Evolutionary conservation across 2,113 vertebrate genomes (phyloP).

Genomic region (Oncorhynchus kisutch): DNA sequence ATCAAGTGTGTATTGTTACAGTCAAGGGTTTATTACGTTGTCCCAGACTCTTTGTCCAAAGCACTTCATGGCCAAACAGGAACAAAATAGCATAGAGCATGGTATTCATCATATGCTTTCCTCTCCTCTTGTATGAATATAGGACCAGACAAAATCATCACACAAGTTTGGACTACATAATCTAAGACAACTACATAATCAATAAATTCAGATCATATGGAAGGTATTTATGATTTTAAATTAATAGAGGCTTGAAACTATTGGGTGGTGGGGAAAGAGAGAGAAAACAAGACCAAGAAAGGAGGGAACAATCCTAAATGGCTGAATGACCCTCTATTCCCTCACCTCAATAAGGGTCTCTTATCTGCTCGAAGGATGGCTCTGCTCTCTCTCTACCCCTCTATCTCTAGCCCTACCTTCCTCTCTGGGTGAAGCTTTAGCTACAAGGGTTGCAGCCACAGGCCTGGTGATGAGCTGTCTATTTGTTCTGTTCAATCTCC

Average conservation of each 20-base stretch:
- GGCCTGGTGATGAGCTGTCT: slow-evolving; percentile 66
- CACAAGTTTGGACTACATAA: too few relatives aligned
- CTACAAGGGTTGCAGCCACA: slow-evolving; percentile 60
- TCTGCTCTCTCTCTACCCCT: slow-evolving; percentile 13
- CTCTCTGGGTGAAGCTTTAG: slow-evolving; percentile 60
- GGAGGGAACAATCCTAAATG: neutral
- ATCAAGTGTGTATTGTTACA: slow-evolving; percentile 14
- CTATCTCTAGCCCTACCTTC: slow-evolving; percentile 21
- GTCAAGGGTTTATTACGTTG: neutral
- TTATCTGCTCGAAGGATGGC: neutral
- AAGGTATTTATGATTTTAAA: too few relatives aligned
- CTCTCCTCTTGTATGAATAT: too few relatives aligned
- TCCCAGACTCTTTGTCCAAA: neutral
- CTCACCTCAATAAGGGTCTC: slow-evolving; percentile 10
- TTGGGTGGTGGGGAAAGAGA: neutral
- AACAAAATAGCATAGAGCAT: neutral
- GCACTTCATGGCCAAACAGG: neutral
- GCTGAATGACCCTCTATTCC: slow-evolving; percentile 44
- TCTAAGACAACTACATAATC: too few relatives aligned
- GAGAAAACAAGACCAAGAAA: neutral
- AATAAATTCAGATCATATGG: too few relatives aligned
- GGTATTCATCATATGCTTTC: neutral
- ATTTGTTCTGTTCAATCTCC: slow-evolving; percentile 67
- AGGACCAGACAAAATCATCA: too few relatives aligned
- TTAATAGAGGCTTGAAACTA: too few relatives aligned